A percentile compares a stretch with the other conserved stretches of the same genome.
phyloP scores from a whole-genome alignment of 2,888 invertebrate genomes.

The Tetragnatha montana region DNA sequence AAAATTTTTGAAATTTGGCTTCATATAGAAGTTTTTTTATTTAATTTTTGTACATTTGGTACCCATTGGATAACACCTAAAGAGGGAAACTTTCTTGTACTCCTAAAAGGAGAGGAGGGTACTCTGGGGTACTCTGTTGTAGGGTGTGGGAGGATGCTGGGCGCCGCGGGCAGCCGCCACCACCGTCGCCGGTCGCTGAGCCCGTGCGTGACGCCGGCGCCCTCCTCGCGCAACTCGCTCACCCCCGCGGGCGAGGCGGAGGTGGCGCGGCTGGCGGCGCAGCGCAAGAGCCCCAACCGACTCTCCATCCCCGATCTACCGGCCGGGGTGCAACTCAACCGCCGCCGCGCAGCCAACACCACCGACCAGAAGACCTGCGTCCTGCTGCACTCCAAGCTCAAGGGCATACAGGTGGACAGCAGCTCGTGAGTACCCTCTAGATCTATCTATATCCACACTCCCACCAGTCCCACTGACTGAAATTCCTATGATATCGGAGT shows the following conservation, averaged over 20 bases:
- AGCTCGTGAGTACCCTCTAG: constrained; percentile 88
- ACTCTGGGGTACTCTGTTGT: background rate
- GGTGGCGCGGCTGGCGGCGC: background rate
- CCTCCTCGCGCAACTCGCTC: constrained; percentile 57
- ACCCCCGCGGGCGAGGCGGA: constrained; percentile 58
- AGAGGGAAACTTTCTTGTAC: too few relatives aligned
- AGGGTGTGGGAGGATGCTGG: constrained; percentile 46
- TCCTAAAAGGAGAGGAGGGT: too few relatives aligned
- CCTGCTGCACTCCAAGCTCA: constrained; percentile 89
- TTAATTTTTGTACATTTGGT: too few relatives aligned
- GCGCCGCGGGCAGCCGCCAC: constrained; percentile 65
- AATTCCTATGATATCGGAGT: too few relatives aligned
- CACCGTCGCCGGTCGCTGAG: constrained; percentile 58
- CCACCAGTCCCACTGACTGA: too few relatives aligned
- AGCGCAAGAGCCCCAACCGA: constrained; percentile 65
- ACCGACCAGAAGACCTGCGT: constrained; percentile 93
- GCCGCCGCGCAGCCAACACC: constrained; percentile 87
- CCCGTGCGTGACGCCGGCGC: constrained; percentile 65
- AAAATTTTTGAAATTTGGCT: too few relatives aligned
- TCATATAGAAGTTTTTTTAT: too few relatives aligned
- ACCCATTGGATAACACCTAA: too few relatives aligned
- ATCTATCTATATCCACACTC: too few relatives aligned
- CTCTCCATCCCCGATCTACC: constrained; percentile 73
- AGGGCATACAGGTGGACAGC: constrained; percentile 83
- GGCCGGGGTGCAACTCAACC: constrained; percentile 69